Evolutionary conservation across 2,113 vertebrate species (phyloP).

Genomic region (Poecile atricapillus): DNA sequence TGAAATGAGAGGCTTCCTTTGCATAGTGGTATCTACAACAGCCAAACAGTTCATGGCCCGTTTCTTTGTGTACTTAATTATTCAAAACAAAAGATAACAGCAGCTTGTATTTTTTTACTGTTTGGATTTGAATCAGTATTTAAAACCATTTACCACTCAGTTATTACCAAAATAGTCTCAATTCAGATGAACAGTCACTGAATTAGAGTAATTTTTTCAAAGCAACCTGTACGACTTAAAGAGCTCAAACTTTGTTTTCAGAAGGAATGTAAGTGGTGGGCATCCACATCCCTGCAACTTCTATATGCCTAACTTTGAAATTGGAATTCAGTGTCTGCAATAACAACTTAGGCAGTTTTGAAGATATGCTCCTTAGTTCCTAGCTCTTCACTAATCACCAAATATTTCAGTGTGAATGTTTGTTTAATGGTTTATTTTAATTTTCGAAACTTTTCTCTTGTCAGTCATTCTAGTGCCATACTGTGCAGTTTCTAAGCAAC

Average conservation of each 20-base stretch:
- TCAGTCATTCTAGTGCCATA: slow-evolving; percentile 28
- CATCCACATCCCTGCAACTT: neutral
- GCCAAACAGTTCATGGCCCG: neutral
- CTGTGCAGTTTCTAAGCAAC: slow-evolving; percentile 10
- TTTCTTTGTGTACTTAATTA: neutral
- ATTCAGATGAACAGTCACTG: neutral
- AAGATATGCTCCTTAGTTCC: neutral
- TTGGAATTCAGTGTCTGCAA: neutral
- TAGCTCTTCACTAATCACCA: neutral
- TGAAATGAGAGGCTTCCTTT: slow-evolving; percentile 16
- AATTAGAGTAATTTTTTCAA: neutral
- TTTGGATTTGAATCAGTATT: neutral
- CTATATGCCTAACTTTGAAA: slow-evolving; percentile 3
- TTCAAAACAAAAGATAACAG: neutral
- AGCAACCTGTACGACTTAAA: neutral
- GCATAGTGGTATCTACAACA: neutral
- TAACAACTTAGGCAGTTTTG: neutral
- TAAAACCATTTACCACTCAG: neutral
- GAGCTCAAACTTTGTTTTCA: neutral
- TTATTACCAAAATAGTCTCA: neutral
- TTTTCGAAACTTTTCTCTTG: slow-evolving; percentile 7
- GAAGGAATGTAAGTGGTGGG: neutral
- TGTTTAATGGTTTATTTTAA: slow-evolving; percentile 27
- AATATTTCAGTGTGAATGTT: slow-evolving; percentile 25
- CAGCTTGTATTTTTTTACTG: neutral